Evolutionary conservation across 2,113 vertebrate species (phyloP).

Genomic region (Ariopsis seemanni): DNA sequence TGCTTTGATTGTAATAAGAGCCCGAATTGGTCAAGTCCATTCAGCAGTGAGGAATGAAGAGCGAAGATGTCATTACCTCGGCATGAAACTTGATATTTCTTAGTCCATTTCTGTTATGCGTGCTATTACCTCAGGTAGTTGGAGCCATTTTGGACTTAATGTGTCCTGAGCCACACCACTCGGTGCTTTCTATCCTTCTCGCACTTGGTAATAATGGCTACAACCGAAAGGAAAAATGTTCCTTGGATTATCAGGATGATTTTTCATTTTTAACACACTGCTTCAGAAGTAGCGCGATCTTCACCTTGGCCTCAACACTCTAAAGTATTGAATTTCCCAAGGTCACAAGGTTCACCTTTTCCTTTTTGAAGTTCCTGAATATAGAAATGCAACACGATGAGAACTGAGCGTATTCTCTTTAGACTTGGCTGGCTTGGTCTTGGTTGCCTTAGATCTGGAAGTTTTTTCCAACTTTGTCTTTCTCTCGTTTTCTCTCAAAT

Average conservation of each 20-base stretch:
- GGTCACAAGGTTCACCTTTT: slow-evolving; percentile 65
- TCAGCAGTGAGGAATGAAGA: slow-evolving; percentile 9
- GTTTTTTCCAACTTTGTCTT: slow-evolving; percentile 5
- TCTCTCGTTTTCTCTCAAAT: slow-evolving; percentile 30
- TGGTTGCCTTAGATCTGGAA: slow-evolving; percentile 29
- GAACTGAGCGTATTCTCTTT: slow-evolving; percentile 50
- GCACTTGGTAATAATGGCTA: slow-evolving; percentile 48
- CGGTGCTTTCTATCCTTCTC: slow-evolving; percentile 40
- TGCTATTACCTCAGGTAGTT: slow-evolving; percentile 10
- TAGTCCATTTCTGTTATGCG: background rate
- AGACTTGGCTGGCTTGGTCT: slow-evolving; percentile 32
- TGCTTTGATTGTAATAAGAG: slow-evolving; percentile 20
- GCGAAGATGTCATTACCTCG: slow-evolving; percentile 25
- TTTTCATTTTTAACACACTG: slow-evolving; percentile 52
- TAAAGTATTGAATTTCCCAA: slow-evolving; percentile 59
- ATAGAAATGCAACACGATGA: slow-evolving; percentile 54
- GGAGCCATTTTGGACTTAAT: slow-evolving; percentile 16
- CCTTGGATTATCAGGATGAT: slow-evolving; percentile 63
- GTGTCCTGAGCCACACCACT: background rate
- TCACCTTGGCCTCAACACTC: slow-evolving; percentile 60
- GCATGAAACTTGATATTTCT: slow-evolving; percentile 25
- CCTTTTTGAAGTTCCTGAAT: slow-evolving; percentile 48
- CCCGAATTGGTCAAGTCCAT: slow-evolving; percentile 3
- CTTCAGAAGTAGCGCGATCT: slow-evolving; percentile 57
- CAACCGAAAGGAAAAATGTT: slow-evolving; percentile 44